Conservation (phyloP, 2,113 vertebrate genomes). For the Paramormyrops kingsleyae region DNA sequence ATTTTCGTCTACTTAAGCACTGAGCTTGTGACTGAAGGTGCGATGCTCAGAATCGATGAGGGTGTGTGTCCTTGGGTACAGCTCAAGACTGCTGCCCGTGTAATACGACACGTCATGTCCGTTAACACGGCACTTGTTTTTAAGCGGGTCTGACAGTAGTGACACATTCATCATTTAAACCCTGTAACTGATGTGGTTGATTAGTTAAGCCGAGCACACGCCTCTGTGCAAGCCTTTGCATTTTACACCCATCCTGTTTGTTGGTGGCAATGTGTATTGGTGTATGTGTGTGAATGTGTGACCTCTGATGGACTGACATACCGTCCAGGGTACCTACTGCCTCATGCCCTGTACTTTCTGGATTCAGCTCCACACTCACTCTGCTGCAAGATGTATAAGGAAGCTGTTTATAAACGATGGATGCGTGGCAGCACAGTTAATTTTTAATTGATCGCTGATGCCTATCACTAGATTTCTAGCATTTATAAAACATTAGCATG, state of each 20-base stretch:
- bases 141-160: background rate
- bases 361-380: background rate
- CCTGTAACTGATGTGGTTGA: background rate
- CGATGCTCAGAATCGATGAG: background rate
- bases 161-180: background rate
- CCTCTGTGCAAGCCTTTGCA: background rate
- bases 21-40: background rate
- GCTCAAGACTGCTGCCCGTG: background rate
- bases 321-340: background rate
- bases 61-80: background rate
- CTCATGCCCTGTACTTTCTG: background rate
- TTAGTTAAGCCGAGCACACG: background rate
- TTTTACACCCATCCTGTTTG: background rate
- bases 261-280: background rate
- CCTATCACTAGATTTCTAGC: background rate
- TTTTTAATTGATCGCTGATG: background rate
- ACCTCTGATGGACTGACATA: background rate
- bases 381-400: background rate
- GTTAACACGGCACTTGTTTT: background rate
- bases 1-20: background rate
- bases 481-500: background rate
- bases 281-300: background rate
- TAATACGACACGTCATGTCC: background rate
- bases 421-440: background rate
- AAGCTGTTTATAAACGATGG: background rate